Evolutionary conservation across 1,140 invertebrate species (phyloP), one percentile per base, ranked within the genome.

Genomic region (Saccostrea cuccullata): DNA sequence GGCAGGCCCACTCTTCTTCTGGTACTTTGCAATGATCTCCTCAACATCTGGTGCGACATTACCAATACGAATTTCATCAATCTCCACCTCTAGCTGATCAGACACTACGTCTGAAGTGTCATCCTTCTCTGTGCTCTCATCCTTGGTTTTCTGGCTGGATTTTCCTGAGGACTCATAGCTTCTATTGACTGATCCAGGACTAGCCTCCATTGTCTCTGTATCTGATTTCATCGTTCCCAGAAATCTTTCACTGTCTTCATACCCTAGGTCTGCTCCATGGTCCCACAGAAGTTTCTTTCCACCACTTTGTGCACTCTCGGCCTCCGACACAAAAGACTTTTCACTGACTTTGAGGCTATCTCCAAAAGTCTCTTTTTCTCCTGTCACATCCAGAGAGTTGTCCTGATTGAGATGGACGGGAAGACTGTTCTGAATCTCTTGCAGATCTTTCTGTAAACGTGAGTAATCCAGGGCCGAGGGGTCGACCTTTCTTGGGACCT

Each of bases 401-500:
- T 89, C 84, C 47, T 23, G 15, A 67, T 73, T 85, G 2, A 89
- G 87, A 87, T 89, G 83, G 30, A 91, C 86, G 17, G 87, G 64
- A 15, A 93, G 87, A 87, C 90, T 93, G 60, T 92, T 92, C 85
- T 94, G 92, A 67, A 94, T 94, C 67, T 94, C 92, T 83, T 93
- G 91, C 11, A 94, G 84, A 83, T 94, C 93, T 82, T 83, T 89
- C 47, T 94, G 92, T 36, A 94, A 86, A 40, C 85, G 64, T 6
- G 87, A 90, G 56, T 93, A 94, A 82, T 94, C 92, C 60, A 94
- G 88, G 2, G 86, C 83, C 56, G 67, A 83, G 13, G 89, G 87
- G 3, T 67, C 17, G 47, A 17, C 26, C 17, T 23, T 77, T 23
- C 17, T 30, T 77, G 58, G 85, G 13, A 88, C 55, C 58, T 89